phyloP scores from a whole-genome alignment of 1,140 invertebrate species.

The Meloidogyne floridensis region DNA sequence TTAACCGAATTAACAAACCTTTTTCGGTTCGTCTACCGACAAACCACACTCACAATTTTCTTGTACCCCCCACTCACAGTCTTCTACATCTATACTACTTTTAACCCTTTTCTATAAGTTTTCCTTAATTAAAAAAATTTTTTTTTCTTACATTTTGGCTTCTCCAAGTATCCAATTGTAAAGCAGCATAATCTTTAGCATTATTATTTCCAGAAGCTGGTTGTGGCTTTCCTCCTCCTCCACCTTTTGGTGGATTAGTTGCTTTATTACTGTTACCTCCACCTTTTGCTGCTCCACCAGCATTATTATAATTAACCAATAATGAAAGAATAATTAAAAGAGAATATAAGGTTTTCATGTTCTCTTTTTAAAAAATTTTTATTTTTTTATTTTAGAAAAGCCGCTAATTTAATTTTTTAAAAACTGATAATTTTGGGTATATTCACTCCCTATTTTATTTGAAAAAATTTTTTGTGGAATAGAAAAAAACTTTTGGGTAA shows the following conservation, averaged over 20 bases:
- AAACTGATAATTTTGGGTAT: neutral
- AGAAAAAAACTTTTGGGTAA: neutral
- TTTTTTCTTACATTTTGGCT: neutral
- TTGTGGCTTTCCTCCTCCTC: too few species aligned
- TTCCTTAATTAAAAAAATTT: neutral
- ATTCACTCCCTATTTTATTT: neutral
- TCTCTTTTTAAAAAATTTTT: neutral
- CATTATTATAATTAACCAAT: neutral
- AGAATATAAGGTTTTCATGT: neutral
- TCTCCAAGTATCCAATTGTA: conserved; percentile 4
- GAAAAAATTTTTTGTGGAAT: neutral
- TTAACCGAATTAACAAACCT: too few species aligned
- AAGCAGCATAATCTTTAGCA: neutral
- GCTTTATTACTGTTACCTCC: neutral
- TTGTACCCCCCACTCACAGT: too few species aligned
- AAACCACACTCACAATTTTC: too few species aligned
- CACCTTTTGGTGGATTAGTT: too few species aligned
- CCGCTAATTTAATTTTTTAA: neutral
- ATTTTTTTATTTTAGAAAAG: neutral
- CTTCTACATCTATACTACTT: too few species aligned
- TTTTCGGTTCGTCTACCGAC: too few species aligned
- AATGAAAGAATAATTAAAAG: neutral
- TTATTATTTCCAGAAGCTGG: neutral
- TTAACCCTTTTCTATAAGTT: too few species aligned
- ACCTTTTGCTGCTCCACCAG: neutral